These are phyloP conservation scores for Pelvicachromis taeniatus DNA, from an alignment of 2,113 vertebrate genomes.

Conservation along the genomic window DNA sequence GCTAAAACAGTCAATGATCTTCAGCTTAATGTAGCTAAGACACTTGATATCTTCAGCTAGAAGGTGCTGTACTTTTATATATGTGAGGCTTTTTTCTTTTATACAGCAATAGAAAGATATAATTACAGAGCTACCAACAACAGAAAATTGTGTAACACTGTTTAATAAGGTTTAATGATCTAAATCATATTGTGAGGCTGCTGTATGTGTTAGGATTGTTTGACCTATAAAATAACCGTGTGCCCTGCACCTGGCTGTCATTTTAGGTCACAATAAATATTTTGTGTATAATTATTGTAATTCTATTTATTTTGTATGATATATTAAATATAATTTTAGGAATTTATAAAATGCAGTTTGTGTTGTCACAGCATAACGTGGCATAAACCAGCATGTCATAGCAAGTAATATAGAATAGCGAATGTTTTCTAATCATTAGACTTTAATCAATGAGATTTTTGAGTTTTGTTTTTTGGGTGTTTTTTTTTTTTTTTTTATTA, in stretches of 20 bases:
- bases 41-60: neutral
- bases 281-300: neutral
- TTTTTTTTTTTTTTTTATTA: neutral
- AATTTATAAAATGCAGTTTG: neutral
- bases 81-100: neutral
- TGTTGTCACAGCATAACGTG: neutral
- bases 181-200: neutral
- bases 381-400: neutral
- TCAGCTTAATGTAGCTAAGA: no score
- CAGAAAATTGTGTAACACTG: neutral
- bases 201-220: neutral
- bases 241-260: neutral
- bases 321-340: neutral
- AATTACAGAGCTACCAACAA: neutral
- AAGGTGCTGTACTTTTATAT: neutral
- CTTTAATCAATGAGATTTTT: neutral
- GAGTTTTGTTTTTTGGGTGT: no score
- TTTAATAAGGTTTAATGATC: neutral
- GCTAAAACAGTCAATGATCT: no score
- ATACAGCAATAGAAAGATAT: neutral
- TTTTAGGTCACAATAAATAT: neutral
- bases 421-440: neutral
- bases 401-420: neutral
- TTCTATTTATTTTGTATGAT: neutral
- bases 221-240: neutral